phyloP scores from a whole-genome alignment of 35 echinoderm and acorn worm genomes.

The Strongylocentrotus purpuratus region DNA sequence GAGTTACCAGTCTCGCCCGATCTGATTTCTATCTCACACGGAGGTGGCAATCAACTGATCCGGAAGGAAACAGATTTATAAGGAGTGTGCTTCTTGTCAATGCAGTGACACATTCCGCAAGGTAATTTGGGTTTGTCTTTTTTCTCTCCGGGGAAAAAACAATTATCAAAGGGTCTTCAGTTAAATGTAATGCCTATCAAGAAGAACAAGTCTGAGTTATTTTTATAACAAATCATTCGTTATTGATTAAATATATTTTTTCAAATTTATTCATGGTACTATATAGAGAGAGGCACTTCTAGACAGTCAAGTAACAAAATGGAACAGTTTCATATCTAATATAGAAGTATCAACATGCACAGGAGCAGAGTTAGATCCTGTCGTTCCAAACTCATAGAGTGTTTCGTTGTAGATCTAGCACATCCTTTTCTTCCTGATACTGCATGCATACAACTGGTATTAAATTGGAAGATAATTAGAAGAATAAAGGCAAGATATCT shows the following conservation, averaged over 20 bases:
- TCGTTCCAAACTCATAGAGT: background rate
- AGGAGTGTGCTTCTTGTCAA: background rate
- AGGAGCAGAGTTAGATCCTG: background rate
- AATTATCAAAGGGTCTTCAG: background rate
- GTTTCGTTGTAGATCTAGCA: too few relatives aligned
- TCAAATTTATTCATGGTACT: too few relatives aligned
- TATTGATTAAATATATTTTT: too few relatives aligned
- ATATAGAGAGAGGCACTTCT: background rate
- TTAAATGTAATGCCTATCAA: too few relatives aligned
- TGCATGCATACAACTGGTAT: too few relatives aligned
- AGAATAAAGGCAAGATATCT: too few relatives aligned
- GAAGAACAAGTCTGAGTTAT: too few relatives aligned
- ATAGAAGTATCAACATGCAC: background rate
- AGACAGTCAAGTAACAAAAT: background rate
- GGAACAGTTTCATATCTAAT: background rate
- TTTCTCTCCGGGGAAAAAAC: background rate
- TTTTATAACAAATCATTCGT: too few relatives aligned
- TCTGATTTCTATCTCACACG: background rate
- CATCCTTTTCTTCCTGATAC: too few relatives aligned
- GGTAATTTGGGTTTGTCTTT: background rate
- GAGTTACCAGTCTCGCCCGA: background rate
- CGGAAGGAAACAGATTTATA: background rate
- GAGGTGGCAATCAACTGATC: background rate
- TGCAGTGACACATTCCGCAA: background rate
- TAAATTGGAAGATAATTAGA: too few relatives aligned